A percentile compares a stretch with the other conserved stretches of the same genome.
These are phyloP conservation scores for Sphaerodactylus townsendi DNA, from an alignment of 2,113 vertebrate genomes.

Conservation along the genomic window DNA sequence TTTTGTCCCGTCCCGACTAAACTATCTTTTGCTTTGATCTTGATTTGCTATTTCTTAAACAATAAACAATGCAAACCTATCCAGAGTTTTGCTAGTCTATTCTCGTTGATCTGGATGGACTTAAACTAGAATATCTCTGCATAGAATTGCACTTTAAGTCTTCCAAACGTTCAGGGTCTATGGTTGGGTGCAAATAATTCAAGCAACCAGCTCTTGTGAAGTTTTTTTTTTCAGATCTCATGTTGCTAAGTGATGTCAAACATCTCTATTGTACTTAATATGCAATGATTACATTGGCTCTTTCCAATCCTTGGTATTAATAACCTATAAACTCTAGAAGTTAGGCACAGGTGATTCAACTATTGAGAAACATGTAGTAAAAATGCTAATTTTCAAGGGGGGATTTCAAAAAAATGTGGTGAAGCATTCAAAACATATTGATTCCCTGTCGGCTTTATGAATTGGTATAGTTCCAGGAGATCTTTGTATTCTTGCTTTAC, in stretches of 20 bases:
- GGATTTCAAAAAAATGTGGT: not conserved
- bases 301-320: not conserved
- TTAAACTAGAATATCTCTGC: too few relatives aligned
- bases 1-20: not conserved
- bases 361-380: too few relatives aligned
- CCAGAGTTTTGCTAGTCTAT: too few relatives aligned
- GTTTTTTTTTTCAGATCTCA: not conserved
- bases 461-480: not conserved
- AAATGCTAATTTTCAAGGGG: not conserved
- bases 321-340: not conserved
- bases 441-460: not conserved
- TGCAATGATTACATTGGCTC: not conserved
- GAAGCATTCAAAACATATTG: not conserved
- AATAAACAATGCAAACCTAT: not conserved
- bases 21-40: not conserved
- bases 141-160: not conserved
- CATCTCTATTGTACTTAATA: not conserved
- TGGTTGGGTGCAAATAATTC: not conserved
- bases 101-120: too few relatives aligned
- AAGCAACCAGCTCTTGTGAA: constrained; percentile 10
- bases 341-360: not conserved
- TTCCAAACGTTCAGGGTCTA: not conserved
- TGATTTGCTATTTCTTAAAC: not conserved
- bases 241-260: constrained; percentile 4
- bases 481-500: not conserved